phyloP scores from a whole-genome alignment of 1,140 invertebrate genomes.

The Zaprionus ghesquierei region DNA sequence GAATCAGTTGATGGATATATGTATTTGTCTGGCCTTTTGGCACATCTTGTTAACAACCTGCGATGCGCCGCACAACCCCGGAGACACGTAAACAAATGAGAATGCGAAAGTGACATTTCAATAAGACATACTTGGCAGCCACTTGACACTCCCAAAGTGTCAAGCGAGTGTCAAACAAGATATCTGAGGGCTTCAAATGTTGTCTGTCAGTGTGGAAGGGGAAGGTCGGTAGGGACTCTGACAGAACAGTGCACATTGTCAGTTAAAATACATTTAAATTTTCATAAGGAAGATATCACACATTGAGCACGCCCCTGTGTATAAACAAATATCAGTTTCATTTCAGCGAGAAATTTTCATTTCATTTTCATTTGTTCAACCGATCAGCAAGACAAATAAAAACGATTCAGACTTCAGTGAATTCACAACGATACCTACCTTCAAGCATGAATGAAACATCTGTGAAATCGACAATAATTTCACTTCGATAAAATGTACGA shows the following conservation, averaged over 20 bases:
- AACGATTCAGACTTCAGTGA: too few relatives aligned
- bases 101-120: slow-evolving; percentile 71
- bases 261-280: not conserved
- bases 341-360: not conserved
- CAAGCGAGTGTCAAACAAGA: not conserved
- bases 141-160: not conserved
- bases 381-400: too few relatives aligned
- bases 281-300: not conserved
- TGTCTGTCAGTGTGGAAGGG: not conserved
- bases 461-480: not conserved
- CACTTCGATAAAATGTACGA: not conserved
- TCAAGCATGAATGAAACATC: not conserved
- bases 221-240: not conserved
- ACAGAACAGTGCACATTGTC: not conserved
- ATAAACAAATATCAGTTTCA: not conserved
- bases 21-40: not conserved
- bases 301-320: not conserved
- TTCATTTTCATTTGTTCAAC: not conserved
- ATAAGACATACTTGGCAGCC: slow-evolving; percentile 57
- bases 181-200: not conserved
- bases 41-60: slow-evolving; percentile 32
- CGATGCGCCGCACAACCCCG: slow-evolving; percentile 13
- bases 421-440: too few relatives aligned
- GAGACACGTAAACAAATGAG: slow-evolving; percentile 53
- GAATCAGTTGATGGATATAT: not conserved